Evolutionary conservation across 2,888 invertebrate genomes (phyloP), one percentile per base, ranked within the genome.

Genomic region (Cryptops parisi): DNA sequence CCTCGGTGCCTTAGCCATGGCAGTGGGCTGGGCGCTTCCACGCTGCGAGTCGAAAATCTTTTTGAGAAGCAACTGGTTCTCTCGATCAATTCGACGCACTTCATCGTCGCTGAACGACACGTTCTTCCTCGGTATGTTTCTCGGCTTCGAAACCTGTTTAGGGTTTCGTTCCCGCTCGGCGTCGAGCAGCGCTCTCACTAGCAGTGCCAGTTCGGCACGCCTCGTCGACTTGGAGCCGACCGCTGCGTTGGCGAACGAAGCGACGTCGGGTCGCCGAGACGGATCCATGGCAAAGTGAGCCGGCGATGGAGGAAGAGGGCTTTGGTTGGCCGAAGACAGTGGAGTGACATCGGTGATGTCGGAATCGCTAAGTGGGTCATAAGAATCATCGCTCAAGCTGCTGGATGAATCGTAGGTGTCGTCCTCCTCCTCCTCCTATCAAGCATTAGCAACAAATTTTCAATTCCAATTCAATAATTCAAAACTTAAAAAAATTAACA

Each of bases 91-190:
- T 59, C 64, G 64, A 27, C 68, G 60, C 54, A 70, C 63, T 58
- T 72, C 66, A 2, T 68, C 68, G 38, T 70, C 68, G 1, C 68
- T 66, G 54, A 73, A 73, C 38, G 68, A 70, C 67, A 70, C 69
- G 58, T 72, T 73, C 24, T 57, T 59, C 5, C 57, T 40, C 5
- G 41, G 22, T 26, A 45, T 24, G 23, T 41, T 19, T 41, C 21
- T 23, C 48, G 53, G 47, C 15, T 5, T 6, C 9, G 22, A 4
- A 6, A 25, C 25, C 19, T 38, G 23, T 39, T 49, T 38, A 25
- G 23, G 47, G n/a, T n/a, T n/a, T n/a, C n/a, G n/a, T 24, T 56
- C 44, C 23, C 44, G 25, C 26, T 56, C 54, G 40, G 51, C 22
- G 5, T 56, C 54, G 15, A 46, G 24, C 23, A 56, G 46, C 9